Percentiles rank a stretch among this genome's conserved stretches.
These are phyloP conservation scores for Hydropsyche betteni DNA, from an alignment of 2,888 invertebrate genomes.

Conservation along the genomic window DNA sequence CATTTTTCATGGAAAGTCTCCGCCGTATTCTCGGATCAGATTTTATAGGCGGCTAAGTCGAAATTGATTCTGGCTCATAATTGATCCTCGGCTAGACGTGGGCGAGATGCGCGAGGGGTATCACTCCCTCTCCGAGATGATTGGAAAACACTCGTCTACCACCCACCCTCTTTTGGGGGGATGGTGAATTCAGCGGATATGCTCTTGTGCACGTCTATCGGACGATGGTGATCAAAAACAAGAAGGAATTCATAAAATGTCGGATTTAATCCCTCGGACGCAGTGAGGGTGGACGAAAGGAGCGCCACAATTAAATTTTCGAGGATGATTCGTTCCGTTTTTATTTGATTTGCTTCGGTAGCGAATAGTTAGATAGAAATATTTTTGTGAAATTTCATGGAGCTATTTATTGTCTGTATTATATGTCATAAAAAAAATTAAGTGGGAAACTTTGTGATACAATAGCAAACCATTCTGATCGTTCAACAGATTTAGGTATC, in stretches of 20 bases:
- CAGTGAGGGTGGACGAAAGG: conserved; percentile 53
- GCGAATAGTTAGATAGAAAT: no score
- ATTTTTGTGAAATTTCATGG: no score
- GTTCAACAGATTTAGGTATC: no score
- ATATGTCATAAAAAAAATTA: no score
- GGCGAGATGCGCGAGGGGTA: conserved; percentile 41
- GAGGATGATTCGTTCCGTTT: conserved; percentile 54
- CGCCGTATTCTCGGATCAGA: conserved; percentile 35
- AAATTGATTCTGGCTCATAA: conserved; percentile 52
- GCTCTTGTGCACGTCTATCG: conserved; percentile 43
- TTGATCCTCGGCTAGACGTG: conserved; percentile 51
- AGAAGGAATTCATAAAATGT: conserved; percentile 51
- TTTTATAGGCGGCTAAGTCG: conserved; percentile 51
- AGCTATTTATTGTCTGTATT: no score
- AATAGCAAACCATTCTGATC: no score
- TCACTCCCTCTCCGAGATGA: conserved; percentile 38
- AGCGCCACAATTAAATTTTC: conserved; percentile 53
- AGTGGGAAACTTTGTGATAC: no score
- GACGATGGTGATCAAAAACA: conserved; percentile 51
- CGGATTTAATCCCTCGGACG: conserved; percentile 52
- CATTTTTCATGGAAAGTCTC: not conserved
- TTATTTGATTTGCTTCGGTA: no score
- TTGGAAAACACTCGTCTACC: conserved; percentile 46
- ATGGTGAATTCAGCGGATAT: not conserved
- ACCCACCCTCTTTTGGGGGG: not conserved